A percentile compares a stretch with the other conserved stretches of the same genome.
Evolutionary conservation across 53 echinoderm and acorn worm genomes (phyloP).

Genomic region (Patiria pectinifera): DNA sequence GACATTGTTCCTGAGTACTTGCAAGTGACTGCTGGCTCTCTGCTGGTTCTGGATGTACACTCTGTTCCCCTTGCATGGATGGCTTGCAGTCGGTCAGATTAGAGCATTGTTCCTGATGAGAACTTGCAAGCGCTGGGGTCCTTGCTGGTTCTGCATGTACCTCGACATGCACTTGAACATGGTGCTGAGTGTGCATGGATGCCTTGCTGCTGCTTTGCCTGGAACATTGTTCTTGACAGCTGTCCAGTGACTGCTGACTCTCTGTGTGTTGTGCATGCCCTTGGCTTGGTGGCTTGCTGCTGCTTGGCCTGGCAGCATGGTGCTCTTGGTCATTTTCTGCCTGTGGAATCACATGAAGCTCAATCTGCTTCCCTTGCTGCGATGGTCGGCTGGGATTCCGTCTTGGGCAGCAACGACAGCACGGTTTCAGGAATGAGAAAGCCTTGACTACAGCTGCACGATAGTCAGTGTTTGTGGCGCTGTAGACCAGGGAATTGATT

Average conservation of each 20-base stretch:
- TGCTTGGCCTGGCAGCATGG: background rate
- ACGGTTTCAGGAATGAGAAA: slow-evolving; percentile 9
- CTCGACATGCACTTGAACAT: no score
- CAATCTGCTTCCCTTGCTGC: background rate
- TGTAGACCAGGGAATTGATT: slow-evolving; percentile 4
- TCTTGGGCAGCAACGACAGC: background rate
- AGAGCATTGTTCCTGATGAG: background rate
- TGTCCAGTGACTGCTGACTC: no score
- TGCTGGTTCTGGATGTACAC: background rate
- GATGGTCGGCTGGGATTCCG: background rate
- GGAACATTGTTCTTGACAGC: no score
- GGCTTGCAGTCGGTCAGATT: background rate
- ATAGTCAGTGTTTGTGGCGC: background rate
- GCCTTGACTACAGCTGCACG: background rate
- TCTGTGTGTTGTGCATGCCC: background rate
- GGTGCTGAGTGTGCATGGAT: no score
- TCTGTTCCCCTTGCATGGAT: background rate
- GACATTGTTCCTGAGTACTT: background rate
- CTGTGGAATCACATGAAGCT: background rate
- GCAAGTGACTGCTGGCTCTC: background rate
- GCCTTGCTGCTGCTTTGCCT: no score
- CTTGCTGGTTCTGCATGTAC: background rate
- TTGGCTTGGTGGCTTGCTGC: background rate
- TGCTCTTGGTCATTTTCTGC: background rate
- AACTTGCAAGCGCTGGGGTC: background rate